Base-by-base conservation (phyloP, 2,113 vertebrate species). In the Picathartes gymnocephalus region DNA sequence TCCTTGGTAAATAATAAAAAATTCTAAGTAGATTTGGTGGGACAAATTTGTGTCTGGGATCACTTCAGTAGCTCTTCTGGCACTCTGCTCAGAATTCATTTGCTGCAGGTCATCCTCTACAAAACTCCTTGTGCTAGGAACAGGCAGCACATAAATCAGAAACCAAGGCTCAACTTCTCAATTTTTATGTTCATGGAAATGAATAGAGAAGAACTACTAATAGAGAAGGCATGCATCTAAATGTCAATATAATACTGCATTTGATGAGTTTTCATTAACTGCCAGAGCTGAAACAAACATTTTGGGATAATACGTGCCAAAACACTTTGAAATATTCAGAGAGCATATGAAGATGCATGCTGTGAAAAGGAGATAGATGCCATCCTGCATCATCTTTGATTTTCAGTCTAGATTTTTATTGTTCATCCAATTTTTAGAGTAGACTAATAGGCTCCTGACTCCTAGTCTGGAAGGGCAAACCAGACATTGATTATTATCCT, bases 1-100 rank as follows among this genome's bases (percentile, higher is more conserved):
- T 91, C 31, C 44, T 82, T 79, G 68, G 81, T 68, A 95, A 97
- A 92, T 64, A 86, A 92, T 64, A 62, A 86, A 58, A 70, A 81
- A 93, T 78, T 91, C 92, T 53, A 87, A 85, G 77, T 28, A 87
- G 88, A 81, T 83, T 53, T 0, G 3, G 35, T 45, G 48, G 74
- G 25, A 88, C 77, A 93, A 83, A 93, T 81, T 57, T 5, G 5
- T 64, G 68, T 48, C 90, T 69, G 47, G 13, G 60, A 48, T 88
- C 86, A 65, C 33, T 74, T 37, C 68, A 68, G 85, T 95, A 96
- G 86, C 80, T 90, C 30, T 40, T 19, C 39, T 81, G 79, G 64
- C 45, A 50, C 37, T 54, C 39, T 72, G n/a, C 48, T 90, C 31
- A 80, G 65, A 42, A 90, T 68, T 88, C 6, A 45, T 86, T 81